Evolutionary conservation across 2,113 vertebrate species (phyloP), one percentile per base, ranked within the genome.

Genomic region (Thomomys bottae): DNA sequence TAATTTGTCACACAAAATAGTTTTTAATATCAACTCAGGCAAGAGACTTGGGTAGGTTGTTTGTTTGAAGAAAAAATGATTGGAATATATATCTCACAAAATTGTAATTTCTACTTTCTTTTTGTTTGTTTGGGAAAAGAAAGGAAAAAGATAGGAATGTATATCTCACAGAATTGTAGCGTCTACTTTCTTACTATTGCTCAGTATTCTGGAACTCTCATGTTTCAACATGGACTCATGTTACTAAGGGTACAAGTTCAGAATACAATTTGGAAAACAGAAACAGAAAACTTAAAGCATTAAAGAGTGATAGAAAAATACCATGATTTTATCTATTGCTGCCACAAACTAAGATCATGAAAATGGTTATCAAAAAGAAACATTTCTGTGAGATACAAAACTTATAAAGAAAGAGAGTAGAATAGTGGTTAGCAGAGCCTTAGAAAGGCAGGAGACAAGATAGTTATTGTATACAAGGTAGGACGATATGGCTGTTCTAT

Each of bases 1-100:
- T 23, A 87, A 93, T 90, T 94, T 94, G 24, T 94, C 84, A 96
- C 66, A 94, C 61, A 94, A 93, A 92, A 90, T 94, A 89, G 72
- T 93, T 93, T 91, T 75, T 82, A 90, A 73, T 93, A 93, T 49
- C 66, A 83, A 84, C 57, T 87, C 84, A 88, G 79, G 90, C 88
- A 92, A 93, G 84, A 88, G 42, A 67, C 49, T 93, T 75, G 23
- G 15, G 54, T 73, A 78, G 40, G 21, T 45, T 79, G n/a, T 85
- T 90, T 71, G 49, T 54, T 54, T 92, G 82, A 64, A 91, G 94
- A 38, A 94, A 91, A 94, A 89, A 80, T 72, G 42, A 73, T 45
- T 75, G 8, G 68, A 93, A 34, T 76, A 40, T 40, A 32, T 89
- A 21, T 49, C 5, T 66, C 26, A 87, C 1, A 73, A 68, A 45